These are phyloP conservation scores for Ceratosolen solmsi DNA, from an alignment of 1,140 invertebrate genomes.

Conservation along the genomic window DNA sequence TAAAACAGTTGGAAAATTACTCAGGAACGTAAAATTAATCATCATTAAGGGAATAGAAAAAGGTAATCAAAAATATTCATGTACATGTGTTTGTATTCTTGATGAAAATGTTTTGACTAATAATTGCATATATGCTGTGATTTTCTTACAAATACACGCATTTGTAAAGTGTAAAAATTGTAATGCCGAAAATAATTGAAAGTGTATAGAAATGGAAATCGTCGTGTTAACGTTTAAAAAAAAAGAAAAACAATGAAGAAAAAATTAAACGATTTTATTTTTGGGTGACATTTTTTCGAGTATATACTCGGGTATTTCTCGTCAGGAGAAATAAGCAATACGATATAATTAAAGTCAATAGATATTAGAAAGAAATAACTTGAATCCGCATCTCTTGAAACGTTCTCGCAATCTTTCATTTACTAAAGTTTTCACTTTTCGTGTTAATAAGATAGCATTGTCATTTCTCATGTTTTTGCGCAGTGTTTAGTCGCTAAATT, in stretches of 20 bases:
- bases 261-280: slow-evolving; percentile 15
- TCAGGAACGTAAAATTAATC: slow-evolving; percentile 44
- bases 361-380: neutral
- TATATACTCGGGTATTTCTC: neutral
- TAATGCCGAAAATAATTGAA: slow-evolving; percentile 38
- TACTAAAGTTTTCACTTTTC: neutral
- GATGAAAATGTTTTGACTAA: slow-evolving; percentile 31
- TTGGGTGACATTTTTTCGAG: slow-evolving; percentile 14
- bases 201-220: slow-evolving; percentile 5
- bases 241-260: no score
- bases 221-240: neutral
- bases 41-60: neutral
- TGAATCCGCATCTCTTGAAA: neutral
- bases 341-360: neutral
- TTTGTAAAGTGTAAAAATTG: slow-evolving; percentile 32
- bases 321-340: neutral
- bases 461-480: no score
- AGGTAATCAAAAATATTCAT: slow-evolving; percentile 40
- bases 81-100: slow-evolving; percentile 41
- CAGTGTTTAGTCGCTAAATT: no score
- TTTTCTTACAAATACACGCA: slow-evolving; percentile 22
- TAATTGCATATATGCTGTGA: slow-evolving; percentile 44
- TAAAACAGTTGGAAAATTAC: slow-evolving; percentile 38
- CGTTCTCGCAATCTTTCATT: neutral
- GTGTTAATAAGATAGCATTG: neutral